Evolutionary conservation across 2,113 vertebrate species (phyloP), one percentile per base, ranked within the genome.

Genomic region (Hippocampus mohnikei): DNA sequence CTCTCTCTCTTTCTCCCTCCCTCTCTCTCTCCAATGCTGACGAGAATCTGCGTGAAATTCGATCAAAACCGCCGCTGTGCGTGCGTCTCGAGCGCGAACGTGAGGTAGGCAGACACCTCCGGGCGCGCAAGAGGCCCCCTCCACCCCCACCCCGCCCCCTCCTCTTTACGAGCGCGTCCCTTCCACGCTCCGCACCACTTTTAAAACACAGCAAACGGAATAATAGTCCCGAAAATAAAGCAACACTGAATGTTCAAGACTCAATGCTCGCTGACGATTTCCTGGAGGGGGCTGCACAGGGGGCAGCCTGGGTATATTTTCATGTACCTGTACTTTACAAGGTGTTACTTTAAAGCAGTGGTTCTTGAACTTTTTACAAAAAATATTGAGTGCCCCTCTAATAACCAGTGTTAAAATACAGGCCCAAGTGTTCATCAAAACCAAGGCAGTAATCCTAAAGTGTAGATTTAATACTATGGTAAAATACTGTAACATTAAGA

Each of bases 121-220:
- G 77, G 84, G 88, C 81, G 82, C 87, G 86, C 86, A 87, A 88
- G 86, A 83, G 80, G 1, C 15, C 27, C 58, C 27, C 58, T 27
- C 58, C 46, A n/a, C 16, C 46, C 16, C 2, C 11, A 88, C 87
- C 88, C 87, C 89, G 83, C 84, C 89, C 80, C n/a, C n/a, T n/a
- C n/a, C 76, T 73, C 81, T 81, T 77, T 74, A 79, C 72, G 48
- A 70, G 40, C 21, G 77, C 74, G 86, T 88, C 84, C 84, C 82
- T 83, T 84, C 23, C 55, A 27, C 55, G 3, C 11, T 58, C 79
- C 69, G 73, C 83, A 78, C 82, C 85, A 85, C 89, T 88, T 93
- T 92, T 92, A 92, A 93, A 88, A 88, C 80, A 89, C 88, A 91
- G 89, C 81, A 71, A 85, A 75, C 88, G 33, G 58, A 37, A 37